Percentiles rank a stretch among this genome's conserved stretches.
Evolutionary conservation across 2,888 invertebrate genomes (phyloP).

Genomic region (Drosophila paranaensis): DNA sequence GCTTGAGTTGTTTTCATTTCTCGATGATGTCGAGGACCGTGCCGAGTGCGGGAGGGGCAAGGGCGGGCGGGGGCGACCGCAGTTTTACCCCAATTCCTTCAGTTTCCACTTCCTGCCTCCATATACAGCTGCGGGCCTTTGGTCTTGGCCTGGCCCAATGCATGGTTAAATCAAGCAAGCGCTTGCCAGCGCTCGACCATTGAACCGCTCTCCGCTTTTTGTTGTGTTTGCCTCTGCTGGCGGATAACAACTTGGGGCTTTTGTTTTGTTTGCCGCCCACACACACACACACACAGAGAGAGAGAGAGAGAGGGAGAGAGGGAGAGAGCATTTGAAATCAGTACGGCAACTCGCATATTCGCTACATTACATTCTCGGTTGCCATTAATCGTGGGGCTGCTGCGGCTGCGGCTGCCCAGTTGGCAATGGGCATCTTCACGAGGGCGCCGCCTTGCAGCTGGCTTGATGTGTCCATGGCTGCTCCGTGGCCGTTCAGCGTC

Average conservation of each 20-base stretch:
- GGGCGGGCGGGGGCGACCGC: constrained; percentile 41
- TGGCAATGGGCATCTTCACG: constrained; percentile 37
- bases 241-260: constrained; percentile 63
- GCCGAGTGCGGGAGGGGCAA: constrained; percentile 1
- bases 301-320: neutral
- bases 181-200: constrained; percentile 70
- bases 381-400: constrained; percentile 75
- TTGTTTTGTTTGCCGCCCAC: constrained; percentile 63
- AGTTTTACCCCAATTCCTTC: constrained; percentile 60
- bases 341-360: constrained; percentile 78
- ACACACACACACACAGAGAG: constrained; percentile 17
- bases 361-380: constrained; percentile 76
- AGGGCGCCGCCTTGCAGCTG: constrained; percentile 10
- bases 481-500: neutral
- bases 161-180: constrained; percentile 76
- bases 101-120: constrained; percentile 62
- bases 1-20: constrained; percentile 83
- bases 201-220: constrained; percentile 57
- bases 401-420: constrained; percentile 43
- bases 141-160: constrained; percentile 63
- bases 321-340: constrained; percentile 67
- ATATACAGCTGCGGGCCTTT: constrained; percentile 22
- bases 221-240: constrained; percentile 59
- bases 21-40: constrained; percentile 75
- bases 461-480: neutral